Base-by-base conservation (phyloP, 2,113 vertebrate genomes). In the Oreochromis niloticus region DNA sequence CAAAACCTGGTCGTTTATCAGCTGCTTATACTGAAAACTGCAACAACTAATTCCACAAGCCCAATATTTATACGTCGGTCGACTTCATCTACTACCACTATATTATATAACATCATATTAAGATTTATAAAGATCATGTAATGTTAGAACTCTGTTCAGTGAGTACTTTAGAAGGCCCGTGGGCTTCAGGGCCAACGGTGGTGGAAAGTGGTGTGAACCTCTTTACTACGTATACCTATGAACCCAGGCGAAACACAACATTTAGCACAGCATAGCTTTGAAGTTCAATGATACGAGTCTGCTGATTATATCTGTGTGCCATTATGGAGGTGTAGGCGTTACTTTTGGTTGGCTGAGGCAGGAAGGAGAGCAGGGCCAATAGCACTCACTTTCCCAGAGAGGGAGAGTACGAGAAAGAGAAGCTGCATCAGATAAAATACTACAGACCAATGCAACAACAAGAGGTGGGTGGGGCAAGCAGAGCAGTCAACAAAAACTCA, bases 171-270 rank as follows among this genome's bases (percentile, higher is more conserved):
- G 83, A 84, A 83, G 43, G 36, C 71, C 13, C 1, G 14, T 22
- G 52, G 84, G 88, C 86, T 89, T 83, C 19, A 83, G 83, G 57
- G 36, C 80, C 63, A 75, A 66, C 7, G 12, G 73, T 79, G 57
- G 90, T 80, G 79, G 46, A 93, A 92, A 88, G 79, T 82, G 86
- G 66, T 30, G 32, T 59, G 78, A 68, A 84, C 19, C 91, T 92
- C 88, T 94, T 95, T 87, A 90, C 80, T 88, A 85, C 91, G 87
- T 89, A 89, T 92, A 89, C 90, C 91, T 30, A 22, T 78, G 85
- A 91, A 80, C 88, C 43, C 56, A 75, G 19, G 52, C 82, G 55
- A 81, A 82, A 84, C 57, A 85, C 88, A 93, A 84, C 82, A 55
- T 87, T 92, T 89, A 88, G 84, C 54, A 19, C 48, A 81, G 81